Conservation (phyloP, 1,140 invertebrate genomes). For the Temnothorax nylanderi region DNA sequence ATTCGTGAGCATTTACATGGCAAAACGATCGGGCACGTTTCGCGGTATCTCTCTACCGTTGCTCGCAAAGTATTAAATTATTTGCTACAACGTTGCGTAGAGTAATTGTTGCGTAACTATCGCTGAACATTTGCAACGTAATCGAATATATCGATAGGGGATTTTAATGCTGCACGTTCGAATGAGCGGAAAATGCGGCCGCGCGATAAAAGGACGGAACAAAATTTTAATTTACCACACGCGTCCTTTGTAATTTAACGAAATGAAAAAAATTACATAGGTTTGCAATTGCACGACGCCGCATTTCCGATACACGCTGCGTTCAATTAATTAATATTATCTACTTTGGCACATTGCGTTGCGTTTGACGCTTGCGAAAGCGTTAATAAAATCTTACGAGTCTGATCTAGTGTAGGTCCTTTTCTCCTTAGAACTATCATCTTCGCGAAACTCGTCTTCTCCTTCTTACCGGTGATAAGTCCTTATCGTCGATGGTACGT, state of each 20-base stretch:
- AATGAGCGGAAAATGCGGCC: constrained; percentile 24
- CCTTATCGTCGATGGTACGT: not conserved
- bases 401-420: too few relatives aligned
- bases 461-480: not conserved
- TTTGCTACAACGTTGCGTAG: constrained; percentile 24
- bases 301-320: not conserved
- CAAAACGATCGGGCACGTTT: not conserved
- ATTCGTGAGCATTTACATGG: constrained; percentile 19
- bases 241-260: constrained; percentile 22
- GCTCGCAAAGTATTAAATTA: constrained; percentile 48
- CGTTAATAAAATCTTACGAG: not conserved
- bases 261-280: constrained; percentile 35
- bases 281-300: not conserved
- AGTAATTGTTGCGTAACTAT: constrained; percentile 47
- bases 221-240: constrained; percentile 40
- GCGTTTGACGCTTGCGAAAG: not conserved
- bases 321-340: constrained; percentile 3
- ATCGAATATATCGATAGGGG: constrained; percentile 17
- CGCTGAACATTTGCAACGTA: not conserved
- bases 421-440: not conserved
- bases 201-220: not conserved
- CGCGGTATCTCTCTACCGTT: not conserved
- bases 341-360: not conserved
- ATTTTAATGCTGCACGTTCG: constrained; percentile 31
- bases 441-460: not conserved